phyloP scores from a whole-genome alignment of 2,888 invertebrate species.

The Chorisops tibialis region DNA sequence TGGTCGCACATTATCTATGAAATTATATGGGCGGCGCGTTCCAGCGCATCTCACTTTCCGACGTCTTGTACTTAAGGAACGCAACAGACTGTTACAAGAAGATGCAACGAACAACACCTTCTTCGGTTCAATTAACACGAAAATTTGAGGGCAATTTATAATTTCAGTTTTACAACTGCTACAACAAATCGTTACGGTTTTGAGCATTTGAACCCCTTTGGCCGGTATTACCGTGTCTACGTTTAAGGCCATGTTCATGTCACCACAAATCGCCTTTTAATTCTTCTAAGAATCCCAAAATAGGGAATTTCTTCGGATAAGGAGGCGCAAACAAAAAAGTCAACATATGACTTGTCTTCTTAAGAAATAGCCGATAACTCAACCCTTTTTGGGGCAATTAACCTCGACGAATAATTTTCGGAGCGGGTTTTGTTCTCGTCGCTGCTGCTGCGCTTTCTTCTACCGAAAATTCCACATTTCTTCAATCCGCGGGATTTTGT shows the following conservation, averaged over 20 bases:
- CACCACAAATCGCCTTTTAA: neutral
- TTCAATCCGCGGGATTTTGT: no score
- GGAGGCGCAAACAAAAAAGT: neutral
- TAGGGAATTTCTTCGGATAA: neutral
- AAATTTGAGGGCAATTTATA: conserved; percentile 17
- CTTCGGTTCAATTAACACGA: conserved; percentile 21
- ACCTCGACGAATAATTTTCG: no score
- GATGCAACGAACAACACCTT: conserved; percentile 2
- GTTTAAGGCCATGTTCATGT: neutral
- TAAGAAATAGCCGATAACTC: neutral
- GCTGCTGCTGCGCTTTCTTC: no score
- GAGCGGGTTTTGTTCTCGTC: no score
- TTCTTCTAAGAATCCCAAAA: neutral
- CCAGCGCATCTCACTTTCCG: no score
- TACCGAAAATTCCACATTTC: no score
- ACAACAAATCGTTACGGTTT: conserved; percentile 23
- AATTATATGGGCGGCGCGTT: no score
- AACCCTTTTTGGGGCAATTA: neutral
- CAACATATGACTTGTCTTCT: neutral
- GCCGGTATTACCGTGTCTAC: neutral
- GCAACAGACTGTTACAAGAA: conserved; percentile 2
- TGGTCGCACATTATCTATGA: no score
- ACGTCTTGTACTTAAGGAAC: neutral
- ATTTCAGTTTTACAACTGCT: conserved; percentile 16
- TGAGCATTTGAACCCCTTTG: neutral